Base-by-base conservation (phyloP, 2,888 invertebrate species). In the Ptychoptera albimana region DNA sequence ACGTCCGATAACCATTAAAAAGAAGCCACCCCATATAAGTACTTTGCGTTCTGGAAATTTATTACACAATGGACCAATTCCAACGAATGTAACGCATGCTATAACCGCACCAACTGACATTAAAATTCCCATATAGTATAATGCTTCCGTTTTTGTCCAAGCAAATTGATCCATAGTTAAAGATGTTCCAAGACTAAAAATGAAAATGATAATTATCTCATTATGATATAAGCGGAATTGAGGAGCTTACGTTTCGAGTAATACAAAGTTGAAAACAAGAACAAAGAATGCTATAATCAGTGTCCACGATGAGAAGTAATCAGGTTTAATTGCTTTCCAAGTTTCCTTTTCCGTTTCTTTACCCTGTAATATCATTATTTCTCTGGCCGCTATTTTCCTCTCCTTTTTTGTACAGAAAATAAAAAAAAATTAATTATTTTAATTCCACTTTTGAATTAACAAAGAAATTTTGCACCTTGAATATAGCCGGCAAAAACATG, bases 101-200 rank as follows among this genome's bases (percentile, higher is more conserved):
- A 85, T 65, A n/a, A 85, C 63, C 0, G 82, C 87, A 35, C 87
- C 87, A 30, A 75, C 73, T 41, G 82, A 79, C 80, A 89, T 82
- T 47, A 87, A 67, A 45, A 84, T 70, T 40, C 88, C 88, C 77
- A 88, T 82, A 60, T 86, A 80, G 62, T 77, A 75, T 34, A 88
- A 66, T 10, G 88, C 79, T 58, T 82, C 74, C 42, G 69, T 64
- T 66, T 85, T 80, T 47, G 75, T 74, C 87, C 87, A 88, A 30
- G 79, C 88, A 64, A 88, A 87, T 67, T 87, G 86, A 60, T 89
- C 87, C 82, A 86, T 87, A 30, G 84, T 85, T 44, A 89, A 69
- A 3, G 86, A 77, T 9, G 87, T 85, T 15, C 82, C 87, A 51
- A 87, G 70, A 40, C 76, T 76, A 53, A 34, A 54, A 46, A 39